A percentile compares a stretch with the other conserved stretches of the same genome.
phyloP scores from a whole-genome alignment of 2,113 vertebrate species.

The Eubucco bourcierii region DNA sequence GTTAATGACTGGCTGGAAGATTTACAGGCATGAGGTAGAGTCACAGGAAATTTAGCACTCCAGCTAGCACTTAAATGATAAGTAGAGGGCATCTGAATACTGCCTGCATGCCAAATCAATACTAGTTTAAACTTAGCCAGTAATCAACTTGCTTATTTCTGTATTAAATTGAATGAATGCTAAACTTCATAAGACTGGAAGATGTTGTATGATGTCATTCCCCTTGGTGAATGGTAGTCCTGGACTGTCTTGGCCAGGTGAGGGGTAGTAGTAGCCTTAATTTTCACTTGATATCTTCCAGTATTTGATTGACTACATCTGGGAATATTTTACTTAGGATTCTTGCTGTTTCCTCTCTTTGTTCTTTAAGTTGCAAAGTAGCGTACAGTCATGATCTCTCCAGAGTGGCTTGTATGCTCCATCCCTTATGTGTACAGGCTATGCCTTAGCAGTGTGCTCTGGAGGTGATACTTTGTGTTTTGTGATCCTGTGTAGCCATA shows the following conservation, averaged over 20 bases:
- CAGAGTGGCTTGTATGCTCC: not conserved
- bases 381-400: not conserved
- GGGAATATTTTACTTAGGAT: not conserved
- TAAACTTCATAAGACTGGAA: not conserved
- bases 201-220: rapidly evolving
- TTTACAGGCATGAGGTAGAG: constrained; percentile 66
- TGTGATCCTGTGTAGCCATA: rapidly evolving
- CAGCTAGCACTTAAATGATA: constrained; percentile 3
- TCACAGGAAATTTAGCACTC: constrained; percentile 57
- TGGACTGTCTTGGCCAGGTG: not conserved
- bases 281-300: not conserved
- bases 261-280: not conserved
- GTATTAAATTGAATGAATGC: not conserved
- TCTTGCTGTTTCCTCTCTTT: not conserved
- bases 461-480: not conserved
- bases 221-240: not conserved
- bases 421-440: not conserved
- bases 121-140: not conserved
- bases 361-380: not conserved
- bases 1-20: constrained; percentile 68
- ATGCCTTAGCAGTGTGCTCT: not conserved
- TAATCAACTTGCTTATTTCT: not conserved
- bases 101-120: not conserved
- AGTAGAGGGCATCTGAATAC: not conserved
- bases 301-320: not conserved